Evolutionary conservation across 2,888 invertebrate species (phyloP), one percentile per base, ranked within the genome.

Genomic region (Drosophila gaucha): DNA sequence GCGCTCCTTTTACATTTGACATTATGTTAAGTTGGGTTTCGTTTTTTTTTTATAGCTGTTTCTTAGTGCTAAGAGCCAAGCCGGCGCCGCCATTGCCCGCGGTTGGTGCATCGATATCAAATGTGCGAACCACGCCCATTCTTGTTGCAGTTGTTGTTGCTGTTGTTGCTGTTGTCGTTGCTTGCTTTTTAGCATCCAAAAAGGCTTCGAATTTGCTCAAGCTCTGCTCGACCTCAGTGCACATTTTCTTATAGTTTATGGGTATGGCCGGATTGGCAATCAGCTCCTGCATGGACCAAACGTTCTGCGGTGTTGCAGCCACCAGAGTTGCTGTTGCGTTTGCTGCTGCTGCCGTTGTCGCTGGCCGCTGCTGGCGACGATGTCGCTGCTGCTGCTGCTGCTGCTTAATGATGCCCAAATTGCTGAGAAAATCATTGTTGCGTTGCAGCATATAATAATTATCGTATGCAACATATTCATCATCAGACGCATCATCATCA

Each of bases 91-190:
- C 67, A 41, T 33, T 56, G 35, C 44, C 54, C 1, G 14, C 36
- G 20, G 78, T 85, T 39, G 94, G 94, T 73, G 92, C 92, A 89
- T 94, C 94, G 71, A 94, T 94, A 77, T 93, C 92, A 85, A 92
- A 94, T 2, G 93, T 91, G 41, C 86, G 86, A 43, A 90, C 90
- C 22, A 63, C 64, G n/a, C 44, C 16, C 35, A 22, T n/a, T 46
- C 31, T 20, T 18, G 54, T 50, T 18, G 35, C 5, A 8, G 22
- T 14, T 26, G 35, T 24, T 49, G 22, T 22, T 1, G 31, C 14
- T 10, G 33, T 2, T 14, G 47, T 5, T 33, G 24, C 8, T 30
- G 33, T 16, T 22, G 30, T 8, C 20, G 51, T 54, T 12, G 30
- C 14, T 18, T 58, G 69, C 35, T 77, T 66, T 59, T 90, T 87